Evolutionary conservation across 2,797 vertebrate species (phyloP), one percentile per base, ranked within the genome.

Genomic region (Arrhamphus sclerolepis): DNA sequence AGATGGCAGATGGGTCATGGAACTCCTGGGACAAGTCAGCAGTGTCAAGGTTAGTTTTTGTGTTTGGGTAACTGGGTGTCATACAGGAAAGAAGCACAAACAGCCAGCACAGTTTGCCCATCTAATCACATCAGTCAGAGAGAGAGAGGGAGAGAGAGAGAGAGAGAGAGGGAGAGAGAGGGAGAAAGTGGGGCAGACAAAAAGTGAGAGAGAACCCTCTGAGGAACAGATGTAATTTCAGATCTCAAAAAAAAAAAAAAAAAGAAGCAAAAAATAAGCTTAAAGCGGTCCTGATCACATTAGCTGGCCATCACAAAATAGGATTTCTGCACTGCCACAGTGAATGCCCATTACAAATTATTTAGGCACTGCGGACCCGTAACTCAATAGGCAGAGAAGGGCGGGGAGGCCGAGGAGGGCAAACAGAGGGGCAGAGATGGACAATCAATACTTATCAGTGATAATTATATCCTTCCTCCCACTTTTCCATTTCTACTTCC

Each of bases 331-430:
- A 91, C 83, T 93, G 90, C 93, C 92, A 94, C 93, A 90, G 90
- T 93, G 92, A 91, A 91, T 91, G 91, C 90, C 91, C 90, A 95
- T 95, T 95, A 94, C 87, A 90, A 94, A 95, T 94, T 90, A 91
- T 91, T 94, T 93, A 94, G 91, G 88, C 91, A 87, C 82, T 87
- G 67, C 91, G 92, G 91, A 84, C 82, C 83, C 72, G 91, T 94
- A 95, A 95, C 92, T 93, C 91, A 93, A 95, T 94, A 92, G 86
- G 81, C 70, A 78, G 56, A 54, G 82, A 74, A 69, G 79, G 85
- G 83, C 46, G 56, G 81, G 70, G 64, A 76, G 70, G 79, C 77
- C 42, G 61, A 71, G 74, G 50, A 81, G 85, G 87, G 84, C 80
- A 80, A 84, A 85, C 80, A 81, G 70, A 77, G 83, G 85, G 78